phyloP scores from a whole-genome alignment of 2,888 invertebrate species.

The Apodemia hepburni region DNA sequence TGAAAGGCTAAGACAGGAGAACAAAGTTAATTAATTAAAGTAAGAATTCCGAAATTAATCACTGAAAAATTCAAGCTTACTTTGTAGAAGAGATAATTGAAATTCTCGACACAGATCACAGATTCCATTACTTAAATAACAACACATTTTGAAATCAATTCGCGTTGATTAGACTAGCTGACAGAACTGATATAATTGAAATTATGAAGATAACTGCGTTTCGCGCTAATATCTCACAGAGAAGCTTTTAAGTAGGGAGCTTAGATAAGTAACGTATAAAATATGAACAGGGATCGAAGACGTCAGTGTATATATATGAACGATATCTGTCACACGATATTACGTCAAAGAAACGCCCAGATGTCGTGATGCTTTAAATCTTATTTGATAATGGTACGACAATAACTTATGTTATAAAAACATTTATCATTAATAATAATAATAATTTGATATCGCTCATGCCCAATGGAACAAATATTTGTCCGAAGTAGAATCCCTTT shows the following conservation, averaged over 20 bases:
- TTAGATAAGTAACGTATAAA: slow-evolving; percentile 73
- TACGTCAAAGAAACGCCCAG: slow-evolving; percentile 78
- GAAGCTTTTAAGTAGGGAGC: slow-evolving; percentile 74
- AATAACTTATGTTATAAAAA: slow-evolving; percentile 51
- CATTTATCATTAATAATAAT: slow-evolving; percentile 21
- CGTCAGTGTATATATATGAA: slow-evolving; percentile 71
- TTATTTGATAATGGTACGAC: slow-evolving; percentile 60
- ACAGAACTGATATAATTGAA: slow-evolving; percentile 23
- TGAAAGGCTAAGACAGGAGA: too few species aligned
- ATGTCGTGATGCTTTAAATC: slow-evolving; percentile 67
- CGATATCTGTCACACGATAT: slow-evolving; percentile 69
- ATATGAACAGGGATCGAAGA: slow-evolving; percentile 61
- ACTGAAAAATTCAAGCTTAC: slow-evolving; percentile 47
- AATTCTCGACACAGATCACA: slow-evolving; percentile 72
- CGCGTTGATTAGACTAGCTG: slow-evolving; percentile 5
- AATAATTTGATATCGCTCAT: slow-evolving; percentile 18
- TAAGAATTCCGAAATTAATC: slow-evolving; percentile 12
- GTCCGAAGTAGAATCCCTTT: neutral
- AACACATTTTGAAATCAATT: slow-evolving; percentile 59
- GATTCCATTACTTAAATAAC: slow-evolving; percentile 68
- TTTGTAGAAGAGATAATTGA: slow-evolving; percentile 63
- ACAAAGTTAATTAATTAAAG: too few species aligned
- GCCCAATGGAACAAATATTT: slow-evolving; percentile 10
- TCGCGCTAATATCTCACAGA: slow-evolving; percentile 46
- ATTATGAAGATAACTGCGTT: slow-evolving; percentile 46